Percentiles rank a stretch among this genome's conserved stretches.
Evolutionary conservation across 92 coral and sea anemone species (phyloP).

Genomic region (Bergia puertoricense): DNA sequence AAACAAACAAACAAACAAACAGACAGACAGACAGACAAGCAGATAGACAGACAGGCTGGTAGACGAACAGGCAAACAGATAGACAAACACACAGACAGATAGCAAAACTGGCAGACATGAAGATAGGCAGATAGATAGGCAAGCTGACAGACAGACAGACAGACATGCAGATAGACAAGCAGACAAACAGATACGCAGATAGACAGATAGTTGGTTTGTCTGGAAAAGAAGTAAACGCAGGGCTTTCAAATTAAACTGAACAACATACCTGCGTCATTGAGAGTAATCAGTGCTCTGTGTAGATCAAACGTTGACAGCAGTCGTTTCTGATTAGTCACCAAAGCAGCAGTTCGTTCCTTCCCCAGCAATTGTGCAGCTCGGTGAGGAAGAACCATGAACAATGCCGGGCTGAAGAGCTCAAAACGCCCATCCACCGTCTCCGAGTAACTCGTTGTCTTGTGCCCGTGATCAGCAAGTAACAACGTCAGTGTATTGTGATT

Average conservation of each 20-base stretch:
- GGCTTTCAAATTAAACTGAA: neutral
- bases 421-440: conserved; percentile 54
- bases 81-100: too few species aligned
- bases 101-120: too few species aligned
- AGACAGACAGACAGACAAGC: neutral
- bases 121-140: too few species aligned
- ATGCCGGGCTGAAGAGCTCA: conserved; percentile 49
- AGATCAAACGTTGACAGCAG: conserved; percentile 50
- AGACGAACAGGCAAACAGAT: neutral
- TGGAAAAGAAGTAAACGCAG: neutral
- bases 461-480: conserved; percentile 55
- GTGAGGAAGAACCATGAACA: conserved; percentile 50
- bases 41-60: neutral
- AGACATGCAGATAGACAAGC: too few species aligned
- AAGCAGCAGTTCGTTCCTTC: conserved; percentile 19
- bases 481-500: conserved; percentile 48
- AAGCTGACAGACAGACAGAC: too few species aligned
- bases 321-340: conserved; percentile 52
- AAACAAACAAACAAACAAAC: neutral
- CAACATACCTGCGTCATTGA: conserved; percentile 41
- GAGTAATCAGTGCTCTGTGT: conserved; percentile 50
- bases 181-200: too few species aligned
- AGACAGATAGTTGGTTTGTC: neutral
- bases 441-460: conserved; percentile 45
- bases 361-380: conserved; percentile 47